Evolutionary conservation across 2,797 vertebrate genomes (phyloP), one percentile per base, ranked within the genome.

Genomic region (Psittacula echo): DNA sequence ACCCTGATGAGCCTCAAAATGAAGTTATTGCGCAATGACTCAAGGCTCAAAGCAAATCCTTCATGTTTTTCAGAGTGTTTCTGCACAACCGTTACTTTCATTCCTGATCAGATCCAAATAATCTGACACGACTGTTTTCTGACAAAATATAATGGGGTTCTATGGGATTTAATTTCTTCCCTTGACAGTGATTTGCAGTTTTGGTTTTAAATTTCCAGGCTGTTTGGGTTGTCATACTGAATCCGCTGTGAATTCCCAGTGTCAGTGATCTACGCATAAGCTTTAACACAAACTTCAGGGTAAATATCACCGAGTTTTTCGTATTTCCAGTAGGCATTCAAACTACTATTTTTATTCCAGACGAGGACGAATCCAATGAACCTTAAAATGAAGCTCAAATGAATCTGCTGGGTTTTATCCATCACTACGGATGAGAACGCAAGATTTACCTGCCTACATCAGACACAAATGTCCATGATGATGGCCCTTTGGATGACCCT

Each of bases 401-500:
- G 26, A 20, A 48, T 78, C 45, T 66, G 9, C 45, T 89, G 56
- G 4, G 6, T 53, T 84, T 70, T 64, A 29, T 53, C 42, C 67
- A 13, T 26, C 19, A 23, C 66, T 93, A 47, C 9, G 34, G 62
- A 41, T 5, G 45, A 72, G 9, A 79, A 16, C 1, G 7, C 32
- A 90, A 91, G 84, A 77, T 91, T 76, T 89, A 81, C 45, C 51
- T 81, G 44, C 34, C 68, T 89, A 54, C 50, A 27, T 85, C 64
- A 86, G 13, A 61, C 56, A 30, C 87, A 93, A 87, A 94, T 77
- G 60, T 37, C 3, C 1, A 51, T 11, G 13, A 41, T 1, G 2
- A 56, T 6, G 15, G 32, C 42, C 54, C 70, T 92, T 86, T 65
- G 44, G 53, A 71, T 94, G 90, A 96, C 91, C 93, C 64, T 58